phyloP scores from a whole-genome alignment of 2,797 vertebrate species.

The Micrastur ruficollis region DNA sequence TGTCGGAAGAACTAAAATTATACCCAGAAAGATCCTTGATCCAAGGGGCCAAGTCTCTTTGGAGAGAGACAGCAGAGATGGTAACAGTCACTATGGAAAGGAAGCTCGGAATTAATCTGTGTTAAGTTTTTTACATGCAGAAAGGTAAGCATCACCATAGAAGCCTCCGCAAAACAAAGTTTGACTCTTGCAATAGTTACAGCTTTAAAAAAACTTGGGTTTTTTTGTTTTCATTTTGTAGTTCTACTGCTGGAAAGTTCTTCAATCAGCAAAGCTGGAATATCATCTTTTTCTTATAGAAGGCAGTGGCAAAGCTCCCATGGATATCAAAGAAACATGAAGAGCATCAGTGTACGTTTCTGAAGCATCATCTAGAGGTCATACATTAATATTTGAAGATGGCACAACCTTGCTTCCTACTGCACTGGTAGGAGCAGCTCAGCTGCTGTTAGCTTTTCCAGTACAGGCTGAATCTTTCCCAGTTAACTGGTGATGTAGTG shows the following conservation, averaged over 20 bases:
- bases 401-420: neutral
- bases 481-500: neutral
- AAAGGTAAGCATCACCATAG: neutral
- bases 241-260: neutral
- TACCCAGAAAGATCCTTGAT: neutral
- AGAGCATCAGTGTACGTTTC: neutral
- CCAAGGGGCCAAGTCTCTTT: neutral
- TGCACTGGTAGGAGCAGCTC: neutral
- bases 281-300: neutral
- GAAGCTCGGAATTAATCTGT: neutral
- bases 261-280: neutral
- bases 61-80: neutral
- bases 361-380: neutral
- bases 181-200: neutral
- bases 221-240: neutral
- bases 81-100: neutral
- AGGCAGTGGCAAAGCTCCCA: neutral
- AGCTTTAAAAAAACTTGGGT: neutral
- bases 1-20: neutral
- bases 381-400: conserved; percentile 1
- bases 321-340: neutral
- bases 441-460: neutral
- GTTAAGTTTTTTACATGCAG: neutral
- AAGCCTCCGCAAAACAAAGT: neutral
- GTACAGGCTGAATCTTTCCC: neutral